phyloP scores from a whole-genome alignment of 2,888 invertebrate species.

The Hyalella azteca region DNA sequence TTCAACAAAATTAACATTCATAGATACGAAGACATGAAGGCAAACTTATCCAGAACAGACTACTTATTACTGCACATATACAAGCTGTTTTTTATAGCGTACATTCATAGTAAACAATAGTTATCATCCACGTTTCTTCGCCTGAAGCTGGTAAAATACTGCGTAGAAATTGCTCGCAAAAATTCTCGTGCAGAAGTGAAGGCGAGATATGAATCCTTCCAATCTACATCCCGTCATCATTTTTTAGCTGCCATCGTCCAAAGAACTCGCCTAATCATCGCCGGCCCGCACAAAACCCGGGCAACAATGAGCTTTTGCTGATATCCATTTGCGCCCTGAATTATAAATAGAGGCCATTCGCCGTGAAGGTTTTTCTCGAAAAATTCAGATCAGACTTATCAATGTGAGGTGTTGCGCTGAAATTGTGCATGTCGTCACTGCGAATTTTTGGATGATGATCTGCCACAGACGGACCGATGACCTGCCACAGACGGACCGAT shows the following conservation, averaged over 20 bases:
- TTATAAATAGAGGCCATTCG: conserved; percentile 33
- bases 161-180: background rate
- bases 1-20: too few species aligned
- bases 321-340: conserved; percentile 32
- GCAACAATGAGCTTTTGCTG: conserved; percentile 8
- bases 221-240: conserved; percentile 6
- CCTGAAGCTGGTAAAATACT: too few species aligned
- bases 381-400: conserved; percentile 21
- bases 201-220: background rate
- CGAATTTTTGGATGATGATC: too few species aligned
- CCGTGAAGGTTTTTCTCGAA: background rate
- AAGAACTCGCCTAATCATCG: conserved; percentile 31
- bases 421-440: too few species aligned
- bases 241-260: conserved; percentile 15
- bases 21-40: too few species aligned
- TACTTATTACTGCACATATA: too few species aligned
- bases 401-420: conserved; percentile 8
- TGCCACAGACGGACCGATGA: too few species aligned
- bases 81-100: too few species aligned
- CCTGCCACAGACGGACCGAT: too few species aligned
- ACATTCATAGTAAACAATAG: too few species aligned
- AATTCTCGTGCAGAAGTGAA: background rate
- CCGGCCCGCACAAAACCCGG: conserved; percentile 11
- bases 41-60: too few species aligned
- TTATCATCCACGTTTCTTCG: too few species aligned